Evolutionary conservation across 2,888 invertebrate genomes (phyloP), one percentile per base, ranked within the genome.

Genomic region (Zaprionus obscuricornis): DNA sequence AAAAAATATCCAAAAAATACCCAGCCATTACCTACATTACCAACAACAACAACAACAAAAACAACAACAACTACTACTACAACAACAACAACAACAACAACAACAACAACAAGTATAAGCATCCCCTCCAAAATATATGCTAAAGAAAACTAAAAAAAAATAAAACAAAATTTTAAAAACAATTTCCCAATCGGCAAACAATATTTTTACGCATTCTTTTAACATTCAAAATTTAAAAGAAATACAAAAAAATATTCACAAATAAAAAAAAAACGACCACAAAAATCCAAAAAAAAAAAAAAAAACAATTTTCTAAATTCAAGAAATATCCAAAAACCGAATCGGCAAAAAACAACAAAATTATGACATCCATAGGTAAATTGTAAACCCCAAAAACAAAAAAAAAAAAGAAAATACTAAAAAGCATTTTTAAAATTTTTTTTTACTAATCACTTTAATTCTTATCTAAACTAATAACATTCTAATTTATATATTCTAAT

Each of bases 361-460:
- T 86, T 86, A 89, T 89, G 89, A 88, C 89, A 71, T 89, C 89
- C 65, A 89, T 89, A 89, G 89, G 89, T 89, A 89, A 89, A 85
- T 87, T 85, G 67, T 71, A 17, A 22, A 59, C 39, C 37, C 24
- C 36, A 16, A 57, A 40, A 24, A 22, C 22, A 58, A 26, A 22
- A 27, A 34, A 58, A 39, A 13, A 20, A 13, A 27, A 33, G n/a
- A n/a, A n/a, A n/a, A n/a, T n/a, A n/a, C n/a, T n/a, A n/a, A n/a
- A n/a, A n/a, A n/a, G n/a, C n/a, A n/a, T n/a, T n/a, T n/a, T n/a
- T n/a, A n/a, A n/a, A n/a, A n/a, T n/a, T n/a, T n/a, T n/a, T n/a
- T n/a, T n/a, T n/a, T n/a, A n/a, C n/a, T n/a, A n/a, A n/a, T n/a
- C n/a, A n/a, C n/a, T n/a, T n/a, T n/a, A n/a, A n/a, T n/a, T n/a